Conservation (phyloP, 2,113 vertebrate species). For the Silurus asotus region DNA sequence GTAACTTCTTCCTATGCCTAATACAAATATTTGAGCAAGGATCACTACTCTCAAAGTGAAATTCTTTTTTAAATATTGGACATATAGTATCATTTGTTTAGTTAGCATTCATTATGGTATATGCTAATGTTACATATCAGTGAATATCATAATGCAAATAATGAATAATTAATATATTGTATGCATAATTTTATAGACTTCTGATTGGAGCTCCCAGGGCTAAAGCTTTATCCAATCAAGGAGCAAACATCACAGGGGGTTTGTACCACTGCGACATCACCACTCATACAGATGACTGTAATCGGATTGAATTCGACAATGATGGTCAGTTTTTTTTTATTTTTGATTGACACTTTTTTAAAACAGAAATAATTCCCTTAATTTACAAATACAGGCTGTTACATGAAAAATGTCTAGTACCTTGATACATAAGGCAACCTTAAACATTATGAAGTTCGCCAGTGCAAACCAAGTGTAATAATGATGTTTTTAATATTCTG, state of each 20-base stretch:
- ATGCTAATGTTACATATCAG: not conserved
- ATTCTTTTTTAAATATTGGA: not conserved
- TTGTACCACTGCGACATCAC: conserved; percentile 87
- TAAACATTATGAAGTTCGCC: not conserved
- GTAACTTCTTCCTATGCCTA: not conserved
- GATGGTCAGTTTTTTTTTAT: conserved; percentile 70
- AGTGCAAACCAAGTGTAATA: not conserved
- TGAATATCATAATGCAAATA: not conserved
- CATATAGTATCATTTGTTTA: not conserved
- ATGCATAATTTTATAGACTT: conserved; percentile 72
- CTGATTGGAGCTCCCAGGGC: conserved; percentile 90
- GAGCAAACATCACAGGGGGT: conserved; percentile 84
- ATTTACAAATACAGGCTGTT: not conserved
- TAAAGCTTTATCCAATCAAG: conserved; percentile 75
- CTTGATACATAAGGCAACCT: not conserved
- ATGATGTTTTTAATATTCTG: not conserved
- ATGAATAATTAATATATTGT: not conserved
- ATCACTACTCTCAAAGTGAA: not conserved
- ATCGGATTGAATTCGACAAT: conserved; percentile 84
- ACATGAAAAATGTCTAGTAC: not conserved
- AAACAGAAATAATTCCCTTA: not conserved
- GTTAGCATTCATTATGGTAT: not conserved
- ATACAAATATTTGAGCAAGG: not conserved
- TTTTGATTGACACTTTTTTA: not conserved
- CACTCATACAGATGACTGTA: conserved; percentile 64